Evolutionary conservation across 2,113 vertebrate genomes (phyloP), one percentile per base, ranked within the genome.

Genomic region (Callionymus lyra): DNA sequence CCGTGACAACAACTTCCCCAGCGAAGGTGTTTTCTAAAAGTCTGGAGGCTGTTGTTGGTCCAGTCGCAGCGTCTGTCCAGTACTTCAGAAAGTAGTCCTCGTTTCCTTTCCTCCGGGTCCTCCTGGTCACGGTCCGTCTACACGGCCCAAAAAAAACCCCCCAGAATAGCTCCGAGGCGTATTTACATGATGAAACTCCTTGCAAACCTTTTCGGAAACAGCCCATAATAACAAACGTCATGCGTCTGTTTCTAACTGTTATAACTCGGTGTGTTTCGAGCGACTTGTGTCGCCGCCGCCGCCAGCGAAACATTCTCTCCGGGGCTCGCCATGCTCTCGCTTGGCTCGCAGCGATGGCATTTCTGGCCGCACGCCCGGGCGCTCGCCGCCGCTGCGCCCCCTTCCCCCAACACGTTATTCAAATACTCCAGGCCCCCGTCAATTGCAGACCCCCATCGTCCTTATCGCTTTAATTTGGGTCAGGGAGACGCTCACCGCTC

Each of bases 311-410:
- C 59, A 40, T 72, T 77, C 76, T 84, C 79, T 63, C 61, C 53
- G 62, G 67, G 78, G 84, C 84, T 86, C 14, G 44, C 57, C 51
- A 68, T 50, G 59, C 72, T 81, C 78, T 79, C 74, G 79, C 81
- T 87, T 85, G 84, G 76, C 82, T 84, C 69, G 57, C 76, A 82
- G 85, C 82, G 58, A 80, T 79, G 89, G 81, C 73, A 89, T 72
- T 85, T 86, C 76, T 91, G 91, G 91, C 90, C 83, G 73, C 39
- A 31, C 84, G 90, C 92, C 90, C 87, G 83, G n/a, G 87, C 84
- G 76, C 85, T 82, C 79, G 63, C 62, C 69, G 72, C 56, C 74
- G 86, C n/a, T n/a, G n/a, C 79, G 76, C 84, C 57, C 81, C 81
- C 53, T 46, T 58, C 64, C 64, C 79, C 79, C 80, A 32, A 45